Evolutionary conservation across 2,888 invertebrate species (phyloP).

Genomic region (Pinctada fucata): DNA sequence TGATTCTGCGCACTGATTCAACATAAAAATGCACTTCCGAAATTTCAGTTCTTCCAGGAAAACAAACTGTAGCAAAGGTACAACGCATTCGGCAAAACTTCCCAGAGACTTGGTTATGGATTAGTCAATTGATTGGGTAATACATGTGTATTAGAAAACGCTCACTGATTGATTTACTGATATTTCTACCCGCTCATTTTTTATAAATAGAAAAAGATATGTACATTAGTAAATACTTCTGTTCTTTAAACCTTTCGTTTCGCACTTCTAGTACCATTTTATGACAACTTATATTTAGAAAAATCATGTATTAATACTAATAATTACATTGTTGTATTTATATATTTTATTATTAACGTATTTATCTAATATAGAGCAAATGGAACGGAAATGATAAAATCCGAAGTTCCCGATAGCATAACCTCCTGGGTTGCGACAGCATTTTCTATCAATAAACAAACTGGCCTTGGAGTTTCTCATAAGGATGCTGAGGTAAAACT

Average conservation of each 20-base stretch:
- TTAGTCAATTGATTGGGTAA: constrained; percentile 81
- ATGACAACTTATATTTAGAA: too few species aligned
- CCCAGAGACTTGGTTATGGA: constrained; percentile 86
- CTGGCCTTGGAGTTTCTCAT: constrained; percentile 45
- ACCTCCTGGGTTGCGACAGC: constrained; percentile 53
- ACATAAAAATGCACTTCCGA: too few species aligned
- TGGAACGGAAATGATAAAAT: constrained; percentile 18
- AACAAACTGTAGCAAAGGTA: not conserved
- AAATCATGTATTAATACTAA: too few species aligned
- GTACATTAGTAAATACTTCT: too few species aligned
- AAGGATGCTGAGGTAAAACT: constrained; percentile 37
- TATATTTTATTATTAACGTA: not conserved
- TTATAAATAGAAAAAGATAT: too few species aligned
- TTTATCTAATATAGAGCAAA: constrained; percentile 9
- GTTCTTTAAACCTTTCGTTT: too few species aligned
- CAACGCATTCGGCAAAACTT: constrained; percentile 81
- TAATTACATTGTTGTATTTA: too few species aligned
- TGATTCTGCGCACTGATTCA: too few species aligned
- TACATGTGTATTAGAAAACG: too few species aligned
- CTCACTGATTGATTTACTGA: too few species aligned
- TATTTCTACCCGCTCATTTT: too few species aligned
- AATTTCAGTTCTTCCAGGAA: not conserved
- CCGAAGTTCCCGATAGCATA: constrained; percentile 32
- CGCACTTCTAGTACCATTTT: too few species aligned
- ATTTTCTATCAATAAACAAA: constrained; percentile 43